Evolutionary conservation across 2,113 vertebrate species (phyloP).

Genomic region (Sylvia atricapilla): DNA sequence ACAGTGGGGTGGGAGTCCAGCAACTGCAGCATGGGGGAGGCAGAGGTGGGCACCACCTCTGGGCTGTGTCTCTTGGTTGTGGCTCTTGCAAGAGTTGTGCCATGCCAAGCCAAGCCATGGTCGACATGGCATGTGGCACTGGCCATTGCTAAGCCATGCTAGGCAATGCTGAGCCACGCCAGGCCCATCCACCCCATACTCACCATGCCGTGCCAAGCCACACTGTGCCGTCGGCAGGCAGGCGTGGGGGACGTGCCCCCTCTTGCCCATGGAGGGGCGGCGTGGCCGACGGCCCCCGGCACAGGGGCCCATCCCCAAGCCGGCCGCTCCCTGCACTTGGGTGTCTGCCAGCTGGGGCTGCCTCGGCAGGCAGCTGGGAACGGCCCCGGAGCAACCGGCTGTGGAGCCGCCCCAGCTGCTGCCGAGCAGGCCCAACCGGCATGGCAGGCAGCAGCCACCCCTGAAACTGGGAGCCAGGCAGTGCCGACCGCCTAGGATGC

Average conservation of each 20-base stretch:
- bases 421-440: conserved; percentile 63
- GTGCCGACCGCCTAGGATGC: not conserved
- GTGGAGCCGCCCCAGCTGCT: conserved; percentile 35
- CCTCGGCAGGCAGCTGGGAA: conserved; percentile 49
- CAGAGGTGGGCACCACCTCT: not conserved
- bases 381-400: conserved; percentile 38
- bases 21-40: not conserved
- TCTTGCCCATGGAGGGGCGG: conserved; percentile 26
- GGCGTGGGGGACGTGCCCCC: conserved; percentile 29
- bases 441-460: conserved; percentile 36
- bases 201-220: not conserved
- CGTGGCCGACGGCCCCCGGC: conserved; percentile 12
- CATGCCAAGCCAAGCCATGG: rapidly evolving
- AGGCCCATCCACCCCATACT: not conserved
- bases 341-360: conserved; percentile 50
- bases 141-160: not conserved
- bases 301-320: conserved; percentile 41
- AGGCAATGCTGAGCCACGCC: not conserved
- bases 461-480: conserved; percentile 37
- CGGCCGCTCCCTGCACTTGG: conserved; percentile 58
- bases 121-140: not conserved
- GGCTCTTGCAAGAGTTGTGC: not conserved
- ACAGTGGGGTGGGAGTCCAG: not conserved
- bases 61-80: not conserved
- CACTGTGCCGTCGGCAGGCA: not conserved